Percentiles rank a stretch among this genome's conserved stretches.
Evolutionary conservation across 2,113 vertebrate species (phyloP).

Genomic region (Ophthalmolycus amberensis): DNA sequence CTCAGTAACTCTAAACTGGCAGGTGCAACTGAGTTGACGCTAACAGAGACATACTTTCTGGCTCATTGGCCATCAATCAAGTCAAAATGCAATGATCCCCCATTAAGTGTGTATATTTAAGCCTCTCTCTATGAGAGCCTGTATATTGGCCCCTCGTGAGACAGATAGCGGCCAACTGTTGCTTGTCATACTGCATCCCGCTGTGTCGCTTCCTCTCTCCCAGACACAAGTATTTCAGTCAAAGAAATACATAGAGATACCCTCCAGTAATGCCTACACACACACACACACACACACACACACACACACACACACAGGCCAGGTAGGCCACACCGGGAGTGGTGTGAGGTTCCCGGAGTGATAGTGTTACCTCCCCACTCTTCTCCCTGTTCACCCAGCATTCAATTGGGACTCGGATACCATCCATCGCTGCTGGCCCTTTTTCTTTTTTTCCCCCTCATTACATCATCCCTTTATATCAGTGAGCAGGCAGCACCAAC

Average conservation of each 20-base stretch:
- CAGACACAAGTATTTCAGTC: slow-evolving; percentile 33
- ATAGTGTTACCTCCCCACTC: slow-evolving; percentile 77
- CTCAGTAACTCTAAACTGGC: slow-evolving; percentile 58
- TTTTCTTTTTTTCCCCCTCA: slow-evolving; percentile 33
- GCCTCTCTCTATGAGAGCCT: slow-evolving; percentile 20
- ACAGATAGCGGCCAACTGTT: slow-evolving; percentile 64
- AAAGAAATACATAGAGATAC: slow-evolving; percentile 34
- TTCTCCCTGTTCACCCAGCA: slow-evolving; percentile 38
- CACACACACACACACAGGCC: slow-evolving; percentile 18
- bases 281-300: slow-evolving; percentile 19
- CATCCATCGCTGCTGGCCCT: slow-evolving; percentile 19
- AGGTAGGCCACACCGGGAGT: slow-evolving; percentile 65
- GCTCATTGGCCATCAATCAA: slow-evolving; percentile 56
- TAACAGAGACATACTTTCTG: slow-evolving; percentile 48
- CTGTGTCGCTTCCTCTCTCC: slow-evolving; percentile 36
- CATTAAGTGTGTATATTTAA: slow-evolving; percentile 47
- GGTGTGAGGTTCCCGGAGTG: slow-evolving; percentile 64
- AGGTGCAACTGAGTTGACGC: slow-evolving; percentile 64
- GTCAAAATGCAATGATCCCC: slow-evolving; percentile 42
- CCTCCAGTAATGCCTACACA: background rate
- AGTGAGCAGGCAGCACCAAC: background rate
- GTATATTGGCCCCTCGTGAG: slow-evolving; percentile 47
- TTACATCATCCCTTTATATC: slow-evolving; percentile 62
- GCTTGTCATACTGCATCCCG: slow-evolving; percentile 42
- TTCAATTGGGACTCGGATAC: slow-evolving; percentile 61